Percentiles rank a stretch among this genome's conserved stretches.
These are phyloP conservation scores for Chloroclystis v-ata DNA, from an alignment of 2,888 invertebrate species.

Conservation along the genomic window DNA sequence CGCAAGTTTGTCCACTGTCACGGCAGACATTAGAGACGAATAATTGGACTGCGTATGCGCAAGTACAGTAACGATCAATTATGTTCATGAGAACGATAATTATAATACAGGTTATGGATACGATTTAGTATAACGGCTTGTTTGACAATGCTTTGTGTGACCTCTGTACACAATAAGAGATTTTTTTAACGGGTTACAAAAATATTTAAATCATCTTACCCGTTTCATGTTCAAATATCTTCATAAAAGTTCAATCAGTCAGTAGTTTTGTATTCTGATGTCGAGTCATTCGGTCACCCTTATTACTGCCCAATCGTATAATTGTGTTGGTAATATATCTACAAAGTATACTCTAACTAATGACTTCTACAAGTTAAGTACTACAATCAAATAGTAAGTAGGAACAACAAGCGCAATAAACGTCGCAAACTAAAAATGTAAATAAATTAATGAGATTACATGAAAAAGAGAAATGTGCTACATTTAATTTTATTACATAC, in stretches of 20 bases:
- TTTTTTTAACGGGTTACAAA: too few relatives aligned
- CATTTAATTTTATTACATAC: slow-evolving; percentile 78
- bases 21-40: slow-evolving; percentile 40
- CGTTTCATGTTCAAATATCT: too few relatives aligned
- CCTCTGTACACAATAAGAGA: too few relatives aligned
- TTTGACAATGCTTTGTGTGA: slow-evolving; percentile 17
- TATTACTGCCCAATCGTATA: too few relatives aligned
- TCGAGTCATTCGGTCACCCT: too few relatives aligned
- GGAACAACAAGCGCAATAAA: slow-evolving; percentile 58
- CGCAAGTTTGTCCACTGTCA: slow-evolving; percentile 41
- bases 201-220: too few relatives aligned
- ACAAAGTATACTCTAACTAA: slow-evolving; percentile 1
- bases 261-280: too few relatives aligned
- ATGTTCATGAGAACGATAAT: slow-evolving; percentile 43
- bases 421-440: slow-evolving; percentile 72
- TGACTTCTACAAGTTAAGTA: slow-evolving; percentile 7
- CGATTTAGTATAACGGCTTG: slow-evolving; percentile 21
- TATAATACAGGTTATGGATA: slow-evolving; percentile 39
- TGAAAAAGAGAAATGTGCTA: slow-evolving; percentile 78
- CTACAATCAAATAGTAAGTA: slow-evolving; percentile 19
- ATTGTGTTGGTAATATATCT: neutral
- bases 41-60: slow-evolving; percentile 40
- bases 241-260: too few relatives aligned
- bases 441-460: slow-evolving; percentile 77
- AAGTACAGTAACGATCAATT: slow-evolving; percentile 42